Evolutionary conservation across 1,140 invertebrate species (phyloP).

Genomic region (Mactra quadrangularis): DNA sequence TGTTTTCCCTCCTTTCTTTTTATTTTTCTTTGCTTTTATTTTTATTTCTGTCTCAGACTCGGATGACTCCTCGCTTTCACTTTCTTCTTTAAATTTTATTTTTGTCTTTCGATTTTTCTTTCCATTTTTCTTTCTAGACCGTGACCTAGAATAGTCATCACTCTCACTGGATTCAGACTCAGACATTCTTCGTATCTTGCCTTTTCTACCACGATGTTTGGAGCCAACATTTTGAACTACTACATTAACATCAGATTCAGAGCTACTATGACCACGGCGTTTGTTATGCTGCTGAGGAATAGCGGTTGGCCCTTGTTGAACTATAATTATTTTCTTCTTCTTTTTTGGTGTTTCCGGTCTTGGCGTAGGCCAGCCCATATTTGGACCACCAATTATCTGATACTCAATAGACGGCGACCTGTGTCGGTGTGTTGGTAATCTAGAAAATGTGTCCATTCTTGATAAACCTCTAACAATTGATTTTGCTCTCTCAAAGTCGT

Average conservation of each 20-base stretch:
- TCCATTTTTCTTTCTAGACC: conserved; percentile 10
- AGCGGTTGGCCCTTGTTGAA: not conserved
- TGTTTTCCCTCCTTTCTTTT: not conserved
- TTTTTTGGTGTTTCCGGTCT: conserved; percentile 27
- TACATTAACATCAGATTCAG: conserved; percentile 56
- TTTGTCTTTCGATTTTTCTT: conserved; percentile 6
- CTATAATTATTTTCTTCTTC: conserved; percentile 50
- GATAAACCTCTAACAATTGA: conserved; percentile 51
- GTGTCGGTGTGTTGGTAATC: not conserved
- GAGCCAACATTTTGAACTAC: conserved; percentile 20
- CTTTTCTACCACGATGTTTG: conserved; percentile 13
- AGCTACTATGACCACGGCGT: conserved; percentile 30
- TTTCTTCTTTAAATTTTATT: not conserved
- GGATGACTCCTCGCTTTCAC: conserved; percentile 14
- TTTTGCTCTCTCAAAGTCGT: conserved; percentile 54
- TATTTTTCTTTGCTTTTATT: not conserved
- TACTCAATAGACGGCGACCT: conserved; percentile 48
- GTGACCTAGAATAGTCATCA: not conserved
- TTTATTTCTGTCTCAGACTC: not conserved
- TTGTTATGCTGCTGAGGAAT: not conserved
- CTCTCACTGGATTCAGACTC: conserved; percentile 35
- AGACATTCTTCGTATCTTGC: conserved; percentile 13
- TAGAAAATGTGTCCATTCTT: conserved; percentile 38
- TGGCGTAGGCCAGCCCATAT: conserved; percentile 21
- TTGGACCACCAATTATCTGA: conserved; percentile 11